Conservation (phyloP, 2,113 vertebrate species). For the Sakesphorus luctuosus region DNA sequence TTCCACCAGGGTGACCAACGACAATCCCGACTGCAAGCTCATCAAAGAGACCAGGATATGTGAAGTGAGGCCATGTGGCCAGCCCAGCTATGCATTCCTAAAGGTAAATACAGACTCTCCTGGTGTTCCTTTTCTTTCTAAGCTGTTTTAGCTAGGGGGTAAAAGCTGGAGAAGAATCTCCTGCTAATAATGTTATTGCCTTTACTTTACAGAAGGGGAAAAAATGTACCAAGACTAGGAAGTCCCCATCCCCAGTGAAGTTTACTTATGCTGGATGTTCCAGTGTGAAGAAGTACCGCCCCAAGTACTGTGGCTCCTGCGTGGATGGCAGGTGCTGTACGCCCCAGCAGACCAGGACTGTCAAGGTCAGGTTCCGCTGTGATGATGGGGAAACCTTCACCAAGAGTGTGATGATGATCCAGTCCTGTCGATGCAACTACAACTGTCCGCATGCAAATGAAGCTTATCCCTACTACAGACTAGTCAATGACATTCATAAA, state of each 20-base stretch:
- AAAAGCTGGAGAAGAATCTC: background rate
- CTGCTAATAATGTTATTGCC: background rate
- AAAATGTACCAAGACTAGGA: slow-evolving; percentile 94
- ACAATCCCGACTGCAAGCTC: slow-evolving; percentile 92
- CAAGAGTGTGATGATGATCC: slow-evolving; percentile 98
- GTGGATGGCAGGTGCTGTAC: slow-evolving; percentile 94
- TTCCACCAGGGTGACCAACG: slow-evolving; percentile 95
- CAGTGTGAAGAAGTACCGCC: slow-evolving; percentile 93
- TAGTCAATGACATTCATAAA: slow-evolving; percentile 98
- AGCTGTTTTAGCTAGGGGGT: background rate
- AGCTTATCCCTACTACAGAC: slow-evolving; percentile 92
- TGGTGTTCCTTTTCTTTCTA: background rate
- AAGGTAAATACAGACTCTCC: slow-evolving; percentile 82
- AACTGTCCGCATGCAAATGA: slow-evolving; percentile 90
- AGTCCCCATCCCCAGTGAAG: slow-evolving; percentile 83
- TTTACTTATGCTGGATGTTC: slow-evolving; percentile 92
- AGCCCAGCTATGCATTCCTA: slow-evolving; percentile 84
- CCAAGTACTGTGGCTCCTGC: slow-evolving; percentile 94
- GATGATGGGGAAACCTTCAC: slow-evolving; percentile 94
- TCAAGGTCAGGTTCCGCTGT: slow-evolving; percentile 93
- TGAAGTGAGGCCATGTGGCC: slow-evolving; percentile 93
- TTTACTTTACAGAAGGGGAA: slow-evolving; percentile 90
- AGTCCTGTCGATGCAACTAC: slow-evolving; percentile 96
- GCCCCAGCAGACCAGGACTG: slow-evolving; percentile 92
- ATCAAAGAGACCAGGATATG: slow-evolving; percentile 94